Percentiles rank a stretch among this genome's conserved stretches.
Conservation (phyloP, 35 echinoderm and acorn worm genomes). For the Apostichopus parvimensis region DNA sequence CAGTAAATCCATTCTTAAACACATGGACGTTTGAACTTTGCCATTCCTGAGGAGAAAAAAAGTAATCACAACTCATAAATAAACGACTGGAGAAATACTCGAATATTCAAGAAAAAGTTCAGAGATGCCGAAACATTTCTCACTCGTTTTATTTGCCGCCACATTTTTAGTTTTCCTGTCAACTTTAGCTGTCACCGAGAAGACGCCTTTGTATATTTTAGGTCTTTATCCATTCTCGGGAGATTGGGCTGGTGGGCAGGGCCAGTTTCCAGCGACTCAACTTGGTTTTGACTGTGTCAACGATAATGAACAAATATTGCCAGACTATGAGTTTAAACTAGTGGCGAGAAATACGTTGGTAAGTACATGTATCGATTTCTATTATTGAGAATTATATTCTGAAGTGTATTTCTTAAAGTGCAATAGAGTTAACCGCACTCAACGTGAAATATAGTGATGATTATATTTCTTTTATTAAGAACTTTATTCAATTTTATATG, state of each 20-base stretch:
- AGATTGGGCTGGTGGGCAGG: constrained; percentile 86
- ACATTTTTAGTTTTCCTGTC: not conserved
- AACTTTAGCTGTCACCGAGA: not conserved
- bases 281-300: constrained; percentile 84
- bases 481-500: no score
- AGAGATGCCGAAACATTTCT: no score
- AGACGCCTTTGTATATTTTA: constrained; percentile 66
- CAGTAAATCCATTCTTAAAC: no score
- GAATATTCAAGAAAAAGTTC: no score
- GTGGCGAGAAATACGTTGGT: constrained; percentile 76
- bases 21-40: no score
- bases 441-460: no score
- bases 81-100: no score
- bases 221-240: constrained; percentile 91
- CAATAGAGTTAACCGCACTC: not conserved
- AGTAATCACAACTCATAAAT: no score
- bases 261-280: constrained; percentile 83
- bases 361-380: constrained; percentile 7
- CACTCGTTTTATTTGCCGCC: not conserved
- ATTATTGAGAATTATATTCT: not conserved
- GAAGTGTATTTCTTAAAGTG: not conserved
- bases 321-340: constrained; percentile 67
- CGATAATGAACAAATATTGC: constrained; percentile 54
- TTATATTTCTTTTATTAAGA: no score
- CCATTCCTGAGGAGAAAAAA: no score